These are phyloP conservation scores for Athalia rosae DNA, from an alignment of 2,888 invertebrate genomes.

Conservation along the genomic window DNA sequence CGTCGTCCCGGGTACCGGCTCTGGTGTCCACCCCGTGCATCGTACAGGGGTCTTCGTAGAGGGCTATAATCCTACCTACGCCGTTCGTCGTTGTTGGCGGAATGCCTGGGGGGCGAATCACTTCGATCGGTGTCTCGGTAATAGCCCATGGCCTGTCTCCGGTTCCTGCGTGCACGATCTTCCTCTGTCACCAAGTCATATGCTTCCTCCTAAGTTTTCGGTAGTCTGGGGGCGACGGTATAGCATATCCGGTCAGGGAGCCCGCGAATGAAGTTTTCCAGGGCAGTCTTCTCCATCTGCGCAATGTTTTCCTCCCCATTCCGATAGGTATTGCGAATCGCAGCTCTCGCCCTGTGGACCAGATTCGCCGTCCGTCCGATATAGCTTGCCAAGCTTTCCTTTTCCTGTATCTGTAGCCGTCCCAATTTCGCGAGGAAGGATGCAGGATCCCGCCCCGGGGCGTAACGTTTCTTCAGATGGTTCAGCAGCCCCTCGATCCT, in stretches of 20 bases:
- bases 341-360: not conserved
- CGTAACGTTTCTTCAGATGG: not conserved
- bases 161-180: not conserved
- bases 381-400: no score
- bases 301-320: not conserved
- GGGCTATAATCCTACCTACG: no score
- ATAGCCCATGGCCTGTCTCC: not conserved
- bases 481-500: not conserved
- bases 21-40: no score
- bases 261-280: not conserved
- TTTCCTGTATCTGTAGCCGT: no score
- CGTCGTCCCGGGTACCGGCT: no score
- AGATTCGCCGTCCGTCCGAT: no score
- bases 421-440: no score
- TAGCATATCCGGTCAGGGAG: no score
- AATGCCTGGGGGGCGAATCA: not conserved
- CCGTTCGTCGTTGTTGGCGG: no score
- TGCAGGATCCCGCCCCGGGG: constrained; percentile 3
- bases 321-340: not conserved
- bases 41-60: no score
- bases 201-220: not conserved
- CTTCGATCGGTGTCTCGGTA: not conserved
- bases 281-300: not conserved
- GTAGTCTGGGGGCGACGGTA: not conserved
- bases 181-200: not conserved